Conservation (phyloP, 2,113 vertebrate genomes). For the Anser cygnoides region DNA sequence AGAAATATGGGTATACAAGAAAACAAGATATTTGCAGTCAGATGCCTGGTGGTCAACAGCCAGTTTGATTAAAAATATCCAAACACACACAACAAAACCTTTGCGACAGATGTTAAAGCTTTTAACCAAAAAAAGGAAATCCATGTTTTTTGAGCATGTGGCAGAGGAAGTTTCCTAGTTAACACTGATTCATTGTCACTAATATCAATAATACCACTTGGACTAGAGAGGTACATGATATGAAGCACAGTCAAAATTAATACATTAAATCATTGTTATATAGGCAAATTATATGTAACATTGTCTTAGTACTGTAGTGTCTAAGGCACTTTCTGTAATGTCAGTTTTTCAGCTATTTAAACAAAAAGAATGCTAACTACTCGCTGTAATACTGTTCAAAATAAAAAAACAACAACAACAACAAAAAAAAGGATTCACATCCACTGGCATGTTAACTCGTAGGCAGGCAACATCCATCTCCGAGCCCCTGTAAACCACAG, state of each 20-base stretch:
- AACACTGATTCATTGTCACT: conserved; percentile 85
- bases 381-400: conserved; percentile 75
- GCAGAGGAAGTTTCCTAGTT: conserved; percentile 78
- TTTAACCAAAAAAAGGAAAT: conserved; percentile 85
- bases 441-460: conserved; percentile 73
- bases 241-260: conserved; percentile 83
- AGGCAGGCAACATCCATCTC: conserved; percentile 58
- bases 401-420: neutral
- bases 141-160: conserved; percentile 69
- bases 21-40: conserved; percentile 86
- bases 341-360: conserved; percentile 78
- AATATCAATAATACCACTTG: conserved; percentile 79
- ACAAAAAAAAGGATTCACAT: conserved; percentile 53
- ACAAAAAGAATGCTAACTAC: conserved; percentile 74
- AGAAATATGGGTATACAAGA: conserved; percentile 97
- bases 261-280: conserved; percentile 78
- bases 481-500: neutral
- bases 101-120: conserved; percentile 90
- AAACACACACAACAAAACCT: conserved; percentile 80
- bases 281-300: conserved; percentile 83
- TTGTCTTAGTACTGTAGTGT: conserved; percentile 95
- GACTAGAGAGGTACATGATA: conserved; percentile 80
- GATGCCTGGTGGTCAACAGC: conserved; percentile 90
- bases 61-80: conserved; percentile 82
- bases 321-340: conserved; percentile 96